Evolutionary conservation across 2,113 vertebrate genomes (phyloP).

Genomic region (Phalacrocorax pelagicus): DNA sequence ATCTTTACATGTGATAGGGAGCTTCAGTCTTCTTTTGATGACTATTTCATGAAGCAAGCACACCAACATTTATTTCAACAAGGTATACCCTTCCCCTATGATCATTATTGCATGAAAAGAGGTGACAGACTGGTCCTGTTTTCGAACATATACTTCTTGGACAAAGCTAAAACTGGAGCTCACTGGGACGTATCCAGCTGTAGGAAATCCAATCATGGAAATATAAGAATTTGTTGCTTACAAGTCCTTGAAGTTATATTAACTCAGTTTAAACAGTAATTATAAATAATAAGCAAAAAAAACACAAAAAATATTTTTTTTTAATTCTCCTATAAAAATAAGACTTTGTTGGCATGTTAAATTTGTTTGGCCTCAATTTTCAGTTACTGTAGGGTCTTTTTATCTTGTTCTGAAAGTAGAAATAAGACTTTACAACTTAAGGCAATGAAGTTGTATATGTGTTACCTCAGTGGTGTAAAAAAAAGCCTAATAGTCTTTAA

Average conservation of each 20-base stretch:
- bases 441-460: background rate
- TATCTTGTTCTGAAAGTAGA: background rate
- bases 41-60: background rate
- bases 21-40: slow-evolving; percentile 30
- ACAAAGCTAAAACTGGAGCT: background rate
- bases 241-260: background rate
- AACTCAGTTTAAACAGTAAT: background rate
- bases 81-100: background rate
- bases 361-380: background rate
- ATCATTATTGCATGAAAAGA: background rate
- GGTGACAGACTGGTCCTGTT: background rate
- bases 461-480: background rate
- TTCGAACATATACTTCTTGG: background rate
- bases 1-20: background rate
- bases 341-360: background rate
- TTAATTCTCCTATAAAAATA: background rate
- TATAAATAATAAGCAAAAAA: background rate
- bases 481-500: background rate
- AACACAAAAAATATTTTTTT: background rate
- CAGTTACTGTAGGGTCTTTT: background rate
- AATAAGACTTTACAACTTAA: background rate
- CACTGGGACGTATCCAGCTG: background rate
- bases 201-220: background rate
- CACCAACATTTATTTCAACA: background rate
- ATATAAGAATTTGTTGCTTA: background rate